phyloP scores from a whole-genome alignment of 2,113 vertebrate species.

The Casuarius casuarius region DNA sequence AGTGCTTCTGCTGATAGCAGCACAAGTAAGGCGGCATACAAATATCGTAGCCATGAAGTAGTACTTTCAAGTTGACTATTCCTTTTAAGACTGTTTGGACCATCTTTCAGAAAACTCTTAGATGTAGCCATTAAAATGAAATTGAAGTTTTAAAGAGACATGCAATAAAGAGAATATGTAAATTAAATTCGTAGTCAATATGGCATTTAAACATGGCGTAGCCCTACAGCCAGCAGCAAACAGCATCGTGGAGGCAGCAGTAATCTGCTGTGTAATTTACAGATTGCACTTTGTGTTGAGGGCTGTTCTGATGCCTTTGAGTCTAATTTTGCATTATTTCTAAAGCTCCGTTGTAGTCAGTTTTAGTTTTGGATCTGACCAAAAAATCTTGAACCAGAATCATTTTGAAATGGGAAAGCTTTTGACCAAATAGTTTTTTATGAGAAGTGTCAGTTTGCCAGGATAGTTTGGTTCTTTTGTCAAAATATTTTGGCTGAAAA shows the following conservation, averaged over 20 bases:
- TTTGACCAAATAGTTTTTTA: slow-evolving; percentile 15
- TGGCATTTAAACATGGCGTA: background rate
- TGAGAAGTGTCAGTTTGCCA: slow-evolving; percentile 7
- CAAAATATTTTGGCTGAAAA: slow-evolving; percentile 63
- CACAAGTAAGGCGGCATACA: background rate
- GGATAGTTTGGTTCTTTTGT: slow-evolving; percentile 30
- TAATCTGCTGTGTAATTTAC: background rate
- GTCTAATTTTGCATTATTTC: background rate
- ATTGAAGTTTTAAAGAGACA: background rate
- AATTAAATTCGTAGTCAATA: background rate
- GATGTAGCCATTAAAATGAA: background rate
- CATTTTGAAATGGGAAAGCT: background rate
- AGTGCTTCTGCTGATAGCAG: background rate
- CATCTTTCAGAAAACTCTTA: background rate
- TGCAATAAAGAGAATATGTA: background rate
- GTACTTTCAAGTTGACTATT: background rate
- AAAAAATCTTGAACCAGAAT: slow-evolving; percentile 17
- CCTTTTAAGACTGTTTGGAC: background rate
- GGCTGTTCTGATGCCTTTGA: background rate
- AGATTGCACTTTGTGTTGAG: background rate
- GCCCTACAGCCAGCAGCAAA: background rate
- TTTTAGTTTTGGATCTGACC: background rate
- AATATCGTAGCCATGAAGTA: background rate
- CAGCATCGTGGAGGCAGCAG: background rate
- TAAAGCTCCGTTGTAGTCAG: background rate